Percentiles rank a stretch among this genome's conserved stretches.
Evolutionary conservation across 2,888 invertebrate genomes (phyloP).

Genomic region (Xestia c-nigrum): DNA sequence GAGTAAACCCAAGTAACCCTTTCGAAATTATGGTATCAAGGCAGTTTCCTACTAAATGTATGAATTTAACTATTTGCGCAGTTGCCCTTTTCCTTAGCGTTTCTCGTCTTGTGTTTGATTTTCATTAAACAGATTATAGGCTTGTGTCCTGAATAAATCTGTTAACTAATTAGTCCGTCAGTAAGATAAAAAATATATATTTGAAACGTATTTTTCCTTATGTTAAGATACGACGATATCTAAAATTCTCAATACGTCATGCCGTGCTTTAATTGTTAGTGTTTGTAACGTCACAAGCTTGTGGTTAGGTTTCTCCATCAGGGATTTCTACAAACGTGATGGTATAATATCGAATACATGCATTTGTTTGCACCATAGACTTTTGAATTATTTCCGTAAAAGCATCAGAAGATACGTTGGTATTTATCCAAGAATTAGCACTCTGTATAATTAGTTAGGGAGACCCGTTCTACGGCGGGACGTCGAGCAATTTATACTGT

Average conservation of each 20-base stretch:
- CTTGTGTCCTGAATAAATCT: no score
- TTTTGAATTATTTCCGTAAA: constrained; percentile 63
- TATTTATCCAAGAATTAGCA: constrained; percentile 63
- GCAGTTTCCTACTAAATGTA: background rate
- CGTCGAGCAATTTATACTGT: constrained; percentile 59
- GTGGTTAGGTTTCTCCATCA: no score
- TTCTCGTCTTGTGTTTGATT: background rate
- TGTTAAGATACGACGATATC: no score
- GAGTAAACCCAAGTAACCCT: constrained; percentile 43
- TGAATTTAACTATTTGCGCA: constrained; percentile 19
- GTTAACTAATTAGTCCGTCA: no score
- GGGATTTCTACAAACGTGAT: no score
- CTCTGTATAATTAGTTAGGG: constrained; percentile 67
- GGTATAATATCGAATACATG: constrained; percentile 15
- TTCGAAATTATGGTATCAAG: constrained; percentile 24
- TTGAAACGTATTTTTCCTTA: no score
- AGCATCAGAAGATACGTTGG: constrained; percentile 49
- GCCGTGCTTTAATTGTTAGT: no score
- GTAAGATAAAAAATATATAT: no score
- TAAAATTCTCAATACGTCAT: no score
- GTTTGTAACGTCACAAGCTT: no score
- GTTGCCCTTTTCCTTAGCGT: constrained; percentile 11
- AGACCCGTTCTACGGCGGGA: constrained; percentile 37
- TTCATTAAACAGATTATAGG: background rate
- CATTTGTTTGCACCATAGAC: constrained; percentile 33